These are phyloP conservation scores for Maconellicoccus hirsutus DNA, from an alignment of 1,140 invertebrate genomes.

Conservation along the genomic window DNA sequence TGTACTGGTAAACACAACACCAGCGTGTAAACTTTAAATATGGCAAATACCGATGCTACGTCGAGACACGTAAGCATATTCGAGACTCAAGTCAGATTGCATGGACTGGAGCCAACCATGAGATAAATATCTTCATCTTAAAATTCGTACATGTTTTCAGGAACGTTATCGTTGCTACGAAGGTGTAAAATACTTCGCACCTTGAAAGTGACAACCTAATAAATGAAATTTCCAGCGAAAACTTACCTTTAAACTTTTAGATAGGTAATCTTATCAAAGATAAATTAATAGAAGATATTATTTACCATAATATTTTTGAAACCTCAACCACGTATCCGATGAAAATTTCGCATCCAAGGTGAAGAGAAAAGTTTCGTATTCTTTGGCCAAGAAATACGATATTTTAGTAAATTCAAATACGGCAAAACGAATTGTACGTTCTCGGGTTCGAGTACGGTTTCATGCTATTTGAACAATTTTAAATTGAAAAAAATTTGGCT, in stretches of 20 bases:
- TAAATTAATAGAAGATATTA: no score
- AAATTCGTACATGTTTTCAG: neutral
- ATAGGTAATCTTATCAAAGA: no score
- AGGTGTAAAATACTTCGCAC: neutral
- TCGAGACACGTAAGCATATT: neutral
- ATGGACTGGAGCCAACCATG: neutral
- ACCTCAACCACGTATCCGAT: neutral
- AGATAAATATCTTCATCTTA: neutral
- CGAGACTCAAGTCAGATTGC: neutral
- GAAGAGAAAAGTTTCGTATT: neutral
- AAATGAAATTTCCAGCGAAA: no score
- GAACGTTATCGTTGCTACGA: neutral
- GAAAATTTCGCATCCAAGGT: neutral
- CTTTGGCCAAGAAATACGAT: neutral
- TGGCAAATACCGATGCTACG: neutral
- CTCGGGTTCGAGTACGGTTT: neutral
- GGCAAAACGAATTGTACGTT: neutral
- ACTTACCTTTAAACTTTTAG: no score
- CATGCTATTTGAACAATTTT: constrained; percentile 5
- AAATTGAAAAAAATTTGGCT: constrained; percentile 5
- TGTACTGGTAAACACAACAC: no score
- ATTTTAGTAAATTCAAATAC: neutral
- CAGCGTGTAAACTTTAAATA: neutral
- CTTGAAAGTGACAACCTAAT: no score
- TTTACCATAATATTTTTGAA: neutral